Evolutionary conservation across 2,113 vertebrate species (phyloP).

Genomic region (Neodontobutis hainanensis): DNA sequence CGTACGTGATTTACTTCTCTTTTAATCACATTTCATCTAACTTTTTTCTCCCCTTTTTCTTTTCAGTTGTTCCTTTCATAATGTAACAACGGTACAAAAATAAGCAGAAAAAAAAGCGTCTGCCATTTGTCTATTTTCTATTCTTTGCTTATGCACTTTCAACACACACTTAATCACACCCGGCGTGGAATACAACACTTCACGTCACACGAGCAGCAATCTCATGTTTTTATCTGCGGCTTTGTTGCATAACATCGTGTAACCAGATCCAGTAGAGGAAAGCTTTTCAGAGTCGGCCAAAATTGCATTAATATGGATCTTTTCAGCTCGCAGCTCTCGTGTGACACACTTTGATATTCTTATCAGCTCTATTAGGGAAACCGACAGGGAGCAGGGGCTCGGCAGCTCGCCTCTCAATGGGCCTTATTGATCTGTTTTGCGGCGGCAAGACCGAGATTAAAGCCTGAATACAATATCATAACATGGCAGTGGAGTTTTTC

Average conservation of each 20-base stretch:
- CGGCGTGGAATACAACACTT: no score
- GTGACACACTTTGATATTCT: conserved; percentile 54
- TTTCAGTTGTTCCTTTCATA: no score
- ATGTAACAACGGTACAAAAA: no score
- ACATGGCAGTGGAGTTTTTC: conserved; percentile 37
- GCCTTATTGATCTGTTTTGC: conserved; percentile 65
- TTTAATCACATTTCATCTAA: no score
- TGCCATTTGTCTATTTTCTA: no score
- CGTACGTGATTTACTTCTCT: no score
- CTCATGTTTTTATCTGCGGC: conserved; percentile 17
- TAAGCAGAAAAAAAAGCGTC: no score
- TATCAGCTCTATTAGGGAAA: conserved; percentile 56
- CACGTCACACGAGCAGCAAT: conserved; percentile 1
- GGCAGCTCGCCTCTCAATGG: conserved; percentile 41
- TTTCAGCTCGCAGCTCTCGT: conserved; percentile 36
- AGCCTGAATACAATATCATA: conserved; percentile 56
- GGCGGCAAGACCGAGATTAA: conserved; percentile 56
- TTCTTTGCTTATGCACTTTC: background rate
- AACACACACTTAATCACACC: background rate
- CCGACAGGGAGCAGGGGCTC: conserved; percentile 52
- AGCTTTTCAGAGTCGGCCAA: conserved; percentile 29
- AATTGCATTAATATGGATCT: conserved; percentile 69
- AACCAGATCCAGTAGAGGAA: conserved; percentile 56
- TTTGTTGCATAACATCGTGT: conserved; percentile 47
- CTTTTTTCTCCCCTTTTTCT: no score